Base-by-base conservation (phyloP, 1,140 invertebrate genomes). In the Ridgeia piscesae region DNA sequence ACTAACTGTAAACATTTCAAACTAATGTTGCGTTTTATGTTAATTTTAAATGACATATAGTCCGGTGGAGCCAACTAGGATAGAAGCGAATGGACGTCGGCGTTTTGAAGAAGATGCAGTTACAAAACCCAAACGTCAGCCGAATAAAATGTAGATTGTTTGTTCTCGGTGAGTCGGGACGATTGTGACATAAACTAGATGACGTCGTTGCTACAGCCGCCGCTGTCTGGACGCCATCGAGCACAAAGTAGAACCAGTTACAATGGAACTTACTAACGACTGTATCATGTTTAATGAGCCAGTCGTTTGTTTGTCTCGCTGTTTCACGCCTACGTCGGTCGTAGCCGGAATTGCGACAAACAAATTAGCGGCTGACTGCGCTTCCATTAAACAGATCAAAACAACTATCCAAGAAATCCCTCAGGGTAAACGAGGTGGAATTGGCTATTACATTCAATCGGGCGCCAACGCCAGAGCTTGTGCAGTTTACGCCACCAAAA, bases 161-260 rank as follows among this genome's bases (percentile, higher is more conserved):
- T 42, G 42, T 42, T 42, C 42, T 42, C 42, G 42, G 42, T 77
- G 58, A 17, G 0, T 31, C 6, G 58, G 58, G 58, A 21, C 58
- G 58, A 11, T 77, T n/a, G n/a, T n/a, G n/a, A n/a, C n/a, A n/a
- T n/a, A n/a, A n/a, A n/a, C n/a, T n/a, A n/a, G n/a, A n/a, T n/a
- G n/a, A n/a, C n/a, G n/a, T n/a, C n/a, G n/a, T n/a, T 77, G 58
- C 58, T 77, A 77, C 58, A 77, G 58, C 58, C 58, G 58, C 58
- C 27, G 58, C 11, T 77, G 58, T 77, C 58, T 77, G 58, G 27
- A 27, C 2, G 17, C 27, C 58, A 21, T 31, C 58, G 58, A 17
- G 27, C 58, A 77, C 58, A 77, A 31, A 27, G 27, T 31, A n/a
- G n/a, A 42, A 42, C 42, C 4, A 42, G 11, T 42, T 42, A 42